Conservation (phyloP, 2,888 invertebrate genomes). For the Boloria selene region DNA sequence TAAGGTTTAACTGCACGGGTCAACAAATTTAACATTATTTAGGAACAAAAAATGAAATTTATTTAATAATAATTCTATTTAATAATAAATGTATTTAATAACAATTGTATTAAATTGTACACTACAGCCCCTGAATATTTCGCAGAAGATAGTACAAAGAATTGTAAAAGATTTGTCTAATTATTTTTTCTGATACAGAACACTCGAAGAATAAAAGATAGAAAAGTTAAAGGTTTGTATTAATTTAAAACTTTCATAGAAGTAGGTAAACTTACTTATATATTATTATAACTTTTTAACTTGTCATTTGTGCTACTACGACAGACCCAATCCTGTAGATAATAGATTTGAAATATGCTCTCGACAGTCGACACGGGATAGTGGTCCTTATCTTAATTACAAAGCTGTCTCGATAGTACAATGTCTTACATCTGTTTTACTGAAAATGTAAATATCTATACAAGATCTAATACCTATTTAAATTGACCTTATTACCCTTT, state of each 20-base stretch:
- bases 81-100: too few species aligned
- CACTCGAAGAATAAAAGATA: constrained; percentile 2
- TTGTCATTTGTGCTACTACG: constrained; percentile 18
- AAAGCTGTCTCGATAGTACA: constrained; percentile 23
- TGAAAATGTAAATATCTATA: constrained; percentile 29
- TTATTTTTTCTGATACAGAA: constrained; percentile 7
- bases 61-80: too few species aligned
- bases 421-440: constrained; percentile 26
- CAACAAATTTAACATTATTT: neutral
- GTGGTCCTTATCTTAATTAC: constrained; percentile 32
- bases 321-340: constrained; percentile 16
- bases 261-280: too few species aligned
- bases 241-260: neutral
- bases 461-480: constrained; percentile 1
- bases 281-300: constrained; percentile 14
- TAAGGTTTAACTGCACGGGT: neutral
- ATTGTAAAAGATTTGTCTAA: constrained; percentile 16
- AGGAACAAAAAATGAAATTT: too few species aligned
- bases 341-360: constrained; percentile 31
- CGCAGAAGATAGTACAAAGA: neutral
- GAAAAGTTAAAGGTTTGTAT: neutral
- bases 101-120: too few species aligned
- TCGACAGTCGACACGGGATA: constrained; percentile 33
- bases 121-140: neutral
- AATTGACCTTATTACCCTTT: neutral